Evolutionary conservation across 1,140 invertebrate genomes (phyloP).

Genomic region (Drosophila saltans): DNA sequence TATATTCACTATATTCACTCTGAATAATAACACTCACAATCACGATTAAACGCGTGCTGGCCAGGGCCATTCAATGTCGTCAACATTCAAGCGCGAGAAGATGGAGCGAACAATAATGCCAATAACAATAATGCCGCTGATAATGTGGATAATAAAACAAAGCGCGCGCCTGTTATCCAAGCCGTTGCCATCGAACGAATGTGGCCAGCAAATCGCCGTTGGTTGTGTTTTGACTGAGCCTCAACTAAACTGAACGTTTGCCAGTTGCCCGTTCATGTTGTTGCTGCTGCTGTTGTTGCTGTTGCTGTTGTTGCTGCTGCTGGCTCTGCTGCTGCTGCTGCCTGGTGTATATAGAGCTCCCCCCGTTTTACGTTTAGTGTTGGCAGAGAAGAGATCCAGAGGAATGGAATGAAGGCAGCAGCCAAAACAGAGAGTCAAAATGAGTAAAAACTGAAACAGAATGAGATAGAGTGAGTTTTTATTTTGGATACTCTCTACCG

Average conservation of each 20-base stretch:
- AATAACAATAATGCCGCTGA: slow-evolving; percentile 83
- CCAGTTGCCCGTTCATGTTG: slow-evolving; percentile 6
- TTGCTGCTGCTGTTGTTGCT: slow-evolving; percentile 20
- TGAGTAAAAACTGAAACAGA: slow-evolving; percentile 57
- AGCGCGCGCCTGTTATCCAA: slow-evolving; percentile 83
- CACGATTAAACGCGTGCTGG: slow-evolving; percentile 36
- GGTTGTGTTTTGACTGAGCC: slow-evolving; percentile 82
- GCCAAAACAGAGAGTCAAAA: slow-evolving; percentile 71
- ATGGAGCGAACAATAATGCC: slow-evolving; percentile 62
- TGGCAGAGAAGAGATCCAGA: neutral
- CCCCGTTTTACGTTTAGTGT: slow-evolving; percentile 22
- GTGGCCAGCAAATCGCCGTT: slow-evolving; percentile 81
- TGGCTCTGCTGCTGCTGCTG: slow-evolving; percentile 21
- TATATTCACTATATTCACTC: neutral
- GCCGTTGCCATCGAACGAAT: slow-evolving; percentile 83
- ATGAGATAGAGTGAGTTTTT: slow-evolving; percentile 37
- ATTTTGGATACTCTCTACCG: slow-evolving; percentile 24
- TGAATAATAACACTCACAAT: slow-evolving; percentile 18
- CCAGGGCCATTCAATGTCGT: slow-evolving; percentile 26
- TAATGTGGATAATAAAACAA: slow-evolving; percentile 83
- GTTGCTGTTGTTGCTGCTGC: slow-evolving; percentile 42
- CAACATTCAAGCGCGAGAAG: neutral
- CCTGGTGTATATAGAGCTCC: slow-evolving; percentile 16
- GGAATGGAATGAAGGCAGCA: slow-evolving; percentile 52
- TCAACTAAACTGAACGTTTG: slow-evolving; percentile 56